phyloP scores from a whole-genome alignment of 2,888 invertebrate genomes.

The Drosophila testacea region DNA sequence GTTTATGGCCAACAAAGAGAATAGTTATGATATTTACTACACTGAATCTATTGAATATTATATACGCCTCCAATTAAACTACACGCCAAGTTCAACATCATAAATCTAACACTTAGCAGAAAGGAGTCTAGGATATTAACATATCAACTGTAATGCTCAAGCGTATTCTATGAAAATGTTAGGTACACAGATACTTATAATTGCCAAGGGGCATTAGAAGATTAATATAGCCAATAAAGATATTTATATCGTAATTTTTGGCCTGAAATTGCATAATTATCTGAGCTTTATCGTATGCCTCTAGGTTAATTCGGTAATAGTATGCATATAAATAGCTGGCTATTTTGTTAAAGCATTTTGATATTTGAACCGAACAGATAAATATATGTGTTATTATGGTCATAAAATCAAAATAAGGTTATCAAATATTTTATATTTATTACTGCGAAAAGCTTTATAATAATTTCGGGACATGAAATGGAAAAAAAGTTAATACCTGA shows the following conservation, averaged over 20 bases:
- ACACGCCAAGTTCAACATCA: background rate
- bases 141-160: background rate
- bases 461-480: background rate
- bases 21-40: background rate
- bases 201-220: background rate
- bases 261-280: background rate
- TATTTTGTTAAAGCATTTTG: background rate
- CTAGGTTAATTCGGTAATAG: background rate
- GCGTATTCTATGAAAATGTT: background rate
- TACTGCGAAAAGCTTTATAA: background rate
- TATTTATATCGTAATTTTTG: constrained; percentile 33
- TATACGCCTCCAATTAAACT: background rate
- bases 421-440: background rate
- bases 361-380: background rate
- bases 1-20: background rate
- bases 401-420: background rate
- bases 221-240: background rate
- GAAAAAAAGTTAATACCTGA: background rate
- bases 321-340: constrained; percentile 26
- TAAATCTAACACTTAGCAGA: background rate
- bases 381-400: background rate
- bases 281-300: constrained; percentile 15
- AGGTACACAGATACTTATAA: background rate
- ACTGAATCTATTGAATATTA: too few relatives aligned
- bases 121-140: background rate